Percentiles rank a stretch among this genome's conserved stretches.
These are phyloP conservation scores for Falco punctatus DNA, from an alignment of 2,113 vertebrate species.

Conservation along the genomic window DNA sequence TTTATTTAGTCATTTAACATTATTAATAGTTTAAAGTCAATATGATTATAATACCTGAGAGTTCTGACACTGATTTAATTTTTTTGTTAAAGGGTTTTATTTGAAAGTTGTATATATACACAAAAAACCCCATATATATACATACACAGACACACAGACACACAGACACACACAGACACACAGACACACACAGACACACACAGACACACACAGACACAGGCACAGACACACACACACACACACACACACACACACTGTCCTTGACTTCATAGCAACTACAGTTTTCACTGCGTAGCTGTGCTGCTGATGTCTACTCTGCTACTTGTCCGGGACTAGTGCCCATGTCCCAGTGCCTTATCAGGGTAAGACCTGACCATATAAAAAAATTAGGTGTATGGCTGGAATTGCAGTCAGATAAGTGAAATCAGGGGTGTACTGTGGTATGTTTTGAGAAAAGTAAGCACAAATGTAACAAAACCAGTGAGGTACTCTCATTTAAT, in stretches of 20 bases:
- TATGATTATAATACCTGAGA: neutral
- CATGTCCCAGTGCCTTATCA: neutral
- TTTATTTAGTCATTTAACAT: neutral
- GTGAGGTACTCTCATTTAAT: neutral
- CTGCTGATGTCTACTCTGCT: neutral
- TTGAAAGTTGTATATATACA: rapidly evolving
- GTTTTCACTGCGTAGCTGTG: neutral
- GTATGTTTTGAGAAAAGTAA: neutral
- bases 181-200: neutral
- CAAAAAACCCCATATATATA: neutral
- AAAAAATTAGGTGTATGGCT: neutral
- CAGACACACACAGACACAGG: neutral
- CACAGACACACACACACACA: neutral
- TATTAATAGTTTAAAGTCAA: neutral
- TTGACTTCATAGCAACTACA: neutral
- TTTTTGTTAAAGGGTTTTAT: neutral
- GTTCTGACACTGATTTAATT: neutral
- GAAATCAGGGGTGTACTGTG: neutral
- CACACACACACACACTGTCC: neutral
- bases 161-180: too few relatives aligned
- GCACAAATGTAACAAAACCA: neutral
- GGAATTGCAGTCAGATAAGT: neutral
- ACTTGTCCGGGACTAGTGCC: neutral
- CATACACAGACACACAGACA: neutral
- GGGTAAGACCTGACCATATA: neutral